Evolutionary conservation across 2,888 invertebrate species (phyloP).

Genomic region (Pegoplata infirma): DNA sequence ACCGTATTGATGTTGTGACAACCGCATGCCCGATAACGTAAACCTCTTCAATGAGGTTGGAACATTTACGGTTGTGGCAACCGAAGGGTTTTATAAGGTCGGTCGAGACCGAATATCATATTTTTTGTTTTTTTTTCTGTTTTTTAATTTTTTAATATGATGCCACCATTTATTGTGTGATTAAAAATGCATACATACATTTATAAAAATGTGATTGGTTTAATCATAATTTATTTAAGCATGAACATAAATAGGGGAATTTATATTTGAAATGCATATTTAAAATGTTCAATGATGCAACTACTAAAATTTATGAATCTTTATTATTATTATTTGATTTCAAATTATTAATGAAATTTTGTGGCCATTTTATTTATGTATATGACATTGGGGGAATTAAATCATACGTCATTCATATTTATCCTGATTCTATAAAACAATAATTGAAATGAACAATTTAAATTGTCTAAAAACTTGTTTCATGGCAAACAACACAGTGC

Average conservation of each 20-base stretch:
- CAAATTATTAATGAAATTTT: too few species aligned
- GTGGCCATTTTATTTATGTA: too few species aligned
- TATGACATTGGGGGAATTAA: neutral
- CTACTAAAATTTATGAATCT: neutral
- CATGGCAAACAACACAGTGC: too few species aligned
- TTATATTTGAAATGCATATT: conserved; percentile 16
- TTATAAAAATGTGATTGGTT: conserved; percentile 19
- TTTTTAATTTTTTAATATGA: conserved; percentile 36
- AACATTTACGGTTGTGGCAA: too few species aligned
- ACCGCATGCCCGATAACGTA: too few species aligned
- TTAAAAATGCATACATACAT: conserved; percentile 10
- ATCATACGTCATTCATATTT: neutral
- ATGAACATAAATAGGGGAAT: neutral
- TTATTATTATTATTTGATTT: too few species aligned
- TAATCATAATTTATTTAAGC: conserved; percentile 28
- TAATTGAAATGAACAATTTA: too few species aligned
- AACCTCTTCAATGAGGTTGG: too few species aligned
- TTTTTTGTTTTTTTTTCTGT: neutral
- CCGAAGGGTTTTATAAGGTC: too few species aligned
- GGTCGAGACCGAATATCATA: too few species aligned
- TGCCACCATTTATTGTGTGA: conserved; percentile 27
- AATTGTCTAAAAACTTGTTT: too few species aligned
- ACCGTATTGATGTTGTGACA: too few species aligned
- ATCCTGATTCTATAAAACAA: neutral
- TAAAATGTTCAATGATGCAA: conserved; percentile 2